Evolutionary conservation across 2,888 invertebrate species (phyloP).

Genomic region (Adelognathus sp.): DNA sequence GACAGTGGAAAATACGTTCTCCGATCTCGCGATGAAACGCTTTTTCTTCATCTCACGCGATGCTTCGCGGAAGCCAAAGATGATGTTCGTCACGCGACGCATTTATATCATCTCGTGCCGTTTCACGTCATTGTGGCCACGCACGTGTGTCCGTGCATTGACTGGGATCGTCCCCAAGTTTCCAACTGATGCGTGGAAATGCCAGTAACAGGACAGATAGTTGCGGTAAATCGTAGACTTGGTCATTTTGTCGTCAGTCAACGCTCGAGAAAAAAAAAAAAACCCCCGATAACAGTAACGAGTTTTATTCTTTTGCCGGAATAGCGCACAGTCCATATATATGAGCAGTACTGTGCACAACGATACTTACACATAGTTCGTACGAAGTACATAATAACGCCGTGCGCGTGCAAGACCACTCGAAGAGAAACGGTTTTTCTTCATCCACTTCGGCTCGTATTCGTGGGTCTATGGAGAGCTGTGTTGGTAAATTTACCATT

Average conservation of each 20-base stretch:
- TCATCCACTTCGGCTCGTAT: neutral
- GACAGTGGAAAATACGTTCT: too few species aligned
- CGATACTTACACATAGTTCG: neutral
- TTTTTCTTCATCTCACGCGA: neutral
- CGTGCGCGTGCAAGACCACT: neutral
- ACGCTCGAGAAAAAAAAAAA: neutral
- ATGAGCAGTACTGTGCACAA: neutral
- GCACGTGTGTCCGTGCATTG: neutral
- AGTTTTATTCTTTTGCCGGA: neutral
- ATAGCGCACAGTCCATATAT: neutral
- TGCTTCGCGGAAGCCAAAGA: neutral
- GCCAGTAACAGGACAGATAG: neutral
- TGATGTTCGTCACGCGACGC: neutral
- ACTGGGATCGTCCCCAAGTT: neutral
- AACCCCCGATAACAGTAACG: conserved; percentile 13
- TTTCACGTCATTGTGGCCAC: too few species aligned
- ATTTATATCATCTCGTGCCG: neutral
- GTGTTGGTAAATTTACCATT: conserved; percentile 14
- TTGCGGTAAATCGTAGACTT: conserved; percentile 34
- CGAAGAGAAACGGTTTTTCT: neutral
- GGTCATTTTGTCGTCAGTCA: neutral
- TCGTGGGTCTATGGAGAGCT: neutral
- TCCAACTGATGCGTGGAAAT: neutral
- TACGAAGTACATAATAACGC: neutral
- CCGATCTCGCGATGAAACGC: neutral